Evolutionary conservation across 53 echinoderm and acorn worm genomes (phyloP).

Genomic region (Patiria pectinifera): DNA sequence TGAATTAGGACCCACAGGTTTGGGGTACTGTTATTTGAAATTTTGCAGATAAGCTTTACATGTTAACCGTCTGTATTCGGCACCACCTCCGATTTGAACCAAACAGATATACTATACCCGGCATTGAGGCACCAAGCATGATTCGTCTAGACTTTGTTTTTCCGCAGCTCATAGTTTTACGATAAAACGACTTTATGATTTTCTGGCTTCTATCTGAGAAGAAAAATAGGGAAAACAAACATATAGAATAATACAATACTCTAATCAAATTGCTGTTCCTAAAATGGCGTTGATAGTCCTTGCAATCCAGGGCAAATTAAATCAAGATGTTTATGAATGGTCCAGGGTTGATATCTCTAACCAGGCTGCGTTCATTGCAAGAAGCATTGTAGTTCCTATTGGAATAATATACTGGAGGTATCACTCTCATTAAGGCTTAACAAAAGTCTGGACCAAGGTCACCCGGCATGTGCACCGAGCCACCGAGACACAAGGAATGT

Average conservation of each 20-base stretch:
- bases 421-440: background rate
- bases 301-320: background rate
- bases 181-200: too few species aligned
- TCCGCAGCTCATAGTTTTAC: background rate
- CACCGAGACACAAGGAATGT: background rate
- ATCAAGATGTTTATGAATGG: slow-evolving; percentile 1
- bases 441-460: background rate
- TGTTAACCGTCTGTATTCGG: too few species aligned
- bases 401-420: background rate
- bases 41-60: too few species aligned
- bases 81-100: too few species aligned
- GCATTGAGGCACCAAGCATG: too few species aligned
- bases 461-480: background rate
- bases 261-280: background rate
- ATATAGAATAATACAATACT: background rate
- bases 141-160: too few species aligned
- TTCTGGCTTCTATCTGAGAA: background rate
- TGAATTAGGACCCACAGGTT: too few species aligned
- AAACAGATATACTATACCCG: too few species aligned
- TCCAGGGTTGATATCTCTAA: background rate
- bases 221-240: background rate
- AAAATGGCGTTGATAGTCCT: background rate
- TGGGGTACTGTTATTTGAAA: too few species aligned
- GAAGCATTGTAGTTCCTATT: background rate
- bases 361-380: background rate